Percentiles rank a stretch among this genome's conserved stretches.
These are phyloP conservation scores for Acholoe squamosa DNA, from an alignment of 2,888 invertebrate genomes.

Conservation along the genomic window DNA sequence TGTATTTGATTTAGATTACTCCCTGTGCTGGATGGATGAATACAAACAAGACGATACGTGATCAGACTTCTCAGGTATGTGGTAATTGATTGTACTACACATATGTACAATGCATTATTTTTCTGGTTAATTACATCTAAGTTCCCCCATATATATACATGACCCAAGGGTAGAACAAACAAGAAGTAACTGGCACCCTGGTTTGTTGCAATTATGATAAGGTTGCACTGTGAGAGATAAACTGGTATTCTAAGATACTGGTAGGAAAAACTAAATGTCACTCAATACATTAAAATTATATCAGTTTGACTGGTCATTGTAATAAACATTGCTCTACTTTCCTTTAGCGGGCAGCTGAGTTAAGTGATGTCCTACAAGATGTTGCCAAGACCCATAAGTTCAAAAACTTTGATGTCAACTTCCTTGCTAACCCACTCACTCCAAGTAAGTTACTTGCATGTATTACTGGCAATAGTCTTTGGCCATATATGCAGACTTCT, in stretches of 20 bases:
- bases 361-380: conserved; percentile 74
- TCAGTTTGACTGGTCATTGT: too few relatives aligned
- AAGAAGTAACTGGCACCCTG: too few relatives aligned
- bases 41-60: conserved; percentile 82
- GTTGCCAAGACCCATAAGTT: conserved; percentile 71
- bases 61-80: conserved; percentile 81
- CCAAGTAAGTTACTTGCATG: conserved; percentile 70
- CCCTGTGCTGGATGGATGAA: conserved; percentile 85
- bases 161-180: too few relatives aligned
- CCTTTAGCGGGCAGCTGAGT: conserved; percentile 73
- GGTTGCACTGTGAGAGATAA: background rate
- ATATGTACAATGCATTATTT: too few relatives aligned
- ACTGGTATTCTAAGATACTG: too few relatives aligned
- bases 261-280: too few relatives aligned
- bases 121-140: too few relatives aligned
- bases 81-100: background rate
- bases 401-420: conserved; percentile 72
- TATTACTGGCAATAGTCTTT: background rate
- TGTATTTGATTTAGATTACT: conserved; percentile 66
- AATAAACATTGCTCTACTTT: too few relatives aligned
- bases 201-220: too few relatives aligned
- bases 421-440: conserved; percentile 72
- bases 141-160: too few relatives aligned
- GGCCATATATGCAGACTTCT: too few relatives aligned
- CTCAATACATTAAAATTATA: too few relatives aligned